Evolutionary conservation across 2,888 invertebrate species (phyloP).

Genomic region (Epiblema foenella): DNA sequence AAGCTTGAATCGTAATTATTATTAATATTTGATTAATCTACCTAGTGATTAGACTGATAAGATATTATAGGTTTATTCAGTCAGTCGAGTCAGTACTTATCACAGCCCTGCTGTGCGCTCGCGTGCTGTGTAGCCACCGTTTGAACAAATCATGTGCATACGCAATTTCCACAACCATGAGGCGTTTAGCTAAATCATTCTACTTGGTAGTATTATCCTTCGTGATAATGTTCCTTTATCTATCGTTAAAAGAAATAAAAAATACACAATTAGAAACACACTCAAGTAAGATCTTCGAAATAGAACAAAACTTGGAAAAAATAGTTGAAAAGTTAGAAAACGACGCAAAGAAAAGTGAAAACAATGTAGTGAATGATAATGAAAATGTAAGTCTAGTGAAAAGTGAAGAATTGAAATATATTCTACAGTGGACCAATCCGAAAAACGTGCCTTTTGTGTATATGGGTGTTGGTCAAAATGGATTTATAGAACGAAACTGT

Average conservation of each 20-base stretch:
- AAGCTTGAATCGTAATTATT: background rate
- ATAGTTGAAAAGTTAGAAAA: background rate
- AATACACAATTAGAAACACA: background rate
- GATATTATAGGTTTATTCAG: background rate
- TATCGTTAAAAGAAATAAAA: conserved; percentile 1
- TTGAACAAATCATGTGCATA: conserved; percentile 4
- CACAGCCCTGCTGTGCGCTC: background rate
- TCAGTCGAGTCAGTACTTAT: conserved; percentile 5
- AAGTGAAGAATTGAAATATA: conserved; percentile 14
- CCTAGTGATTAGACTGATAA: conserved; percentile 4
- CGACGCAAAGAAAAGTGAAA: background rate
- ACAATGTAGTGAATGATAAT: background rate
- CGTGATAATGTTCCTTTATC: conserved; percentile 2
- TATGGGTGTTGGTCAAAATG: conserved; percentile 54
- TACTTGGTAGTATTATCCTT: background rate
- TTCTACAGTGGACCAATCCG: conserved; percentile 59
- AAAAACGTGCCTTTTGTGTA: conserved; percentile 55
- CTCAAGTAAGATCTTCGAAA: background rate
- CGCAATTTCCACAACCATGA: background rate
- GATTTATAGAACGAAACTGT: conserved; percentile 59
- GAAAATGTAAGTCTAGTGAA: background rate
- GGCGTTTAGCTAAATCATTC: conserved; percentile 3
- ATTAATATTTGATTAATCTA: background rate
- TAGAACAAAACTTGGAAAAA: conserved; percentile 9
- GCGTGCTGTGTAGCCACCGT: background rate